These are phyloP conservation scores for Candoia aspera DNA, from an alignment of 2,113 vertebrate species.

Conservation along the genomic window DNA sequence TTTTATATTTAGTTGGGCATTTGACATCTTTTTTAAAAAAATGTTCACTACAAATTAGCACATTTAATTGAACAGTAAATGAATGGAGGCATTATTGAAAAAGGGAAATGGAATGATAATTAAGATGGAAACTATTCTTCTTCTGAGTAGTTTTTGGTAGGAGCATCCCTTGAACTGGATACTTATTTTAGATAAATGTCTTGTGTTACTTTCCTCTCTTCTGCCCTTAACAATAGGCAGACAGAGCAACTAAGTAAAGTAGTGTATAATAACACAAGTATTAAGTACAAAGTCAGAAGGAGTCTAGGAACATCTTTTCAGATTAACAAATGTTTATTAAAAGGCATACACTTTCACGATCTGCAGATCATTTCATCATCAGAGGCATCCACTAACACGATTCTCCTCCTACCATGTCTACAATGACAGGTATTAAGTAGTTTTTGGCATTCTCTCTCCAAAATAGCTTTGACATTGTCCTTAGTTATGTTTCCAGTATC, in stretches of 20 bases:
- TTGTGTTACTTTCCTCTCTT: not conserved
- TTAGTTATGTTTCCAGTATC: not conserved
- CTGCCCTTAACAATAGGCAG: not conserved
- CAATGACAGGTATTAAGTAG: not conserved
- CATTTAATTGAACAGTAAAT: not conserved
- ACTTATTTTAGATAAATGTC: not conserved
- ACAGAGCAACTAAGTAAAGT: not conserved
- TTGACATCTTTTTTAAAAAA: slow-evolving; percentile 20
- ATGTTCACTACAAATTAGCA: slow-evolving; percentile 10
- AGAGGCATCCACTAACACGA: no score
- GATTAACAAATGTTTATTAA: no score
- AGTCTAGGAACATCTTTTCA: no score
- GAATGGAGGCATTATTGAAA: not conserved
- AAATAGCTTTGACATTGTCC: not conserved
- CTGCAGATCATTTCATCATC: no score
- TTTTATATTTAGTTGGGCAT: slow-evolving; percentile 41
- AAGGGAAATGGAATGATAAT: not conserved
- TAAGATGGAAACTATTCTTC: not conserved
- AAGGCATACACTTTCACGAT: no score
- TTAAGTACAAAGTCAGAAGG: no score
- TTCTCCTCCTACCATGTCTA: no score
- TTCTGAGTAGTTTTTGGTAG: not conserved
- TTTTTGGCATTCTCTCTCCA: not conserved
- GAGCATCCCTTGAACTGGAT: not conserved
- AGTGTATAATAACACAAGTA: no score